A percentile compares a stretch with the other conserved stretches of the same genome.
phyloP scores from a whole-genome alignment of 2,113 vertebrate genomes.

The Danio rerio region GRCz12tu NC_133185.1:28648501-28649000 shows the following conservation, averaged over 20 bases:
- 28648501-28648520: not conserved
- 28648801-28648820: not conserved
- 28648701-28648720: slow-evolving; percentile 15
- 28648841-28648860: not conserved
- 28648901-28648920: not conserved
- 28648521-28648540: not conserved
- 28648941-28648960: not conserved
- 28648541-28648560: not conserved
- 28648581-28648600: slow-evolving; percentile 17
- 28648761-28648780: slow-evolving; percentile 24
- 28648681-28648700: slow-evolving; percentile 33
- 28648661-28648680: slow-evolving; percentile 36
- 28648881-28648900: not conserved
- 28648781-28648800: not conserved
- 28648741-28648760: not conserved
- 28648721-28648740: not conserved
- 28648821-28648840: not conserved
- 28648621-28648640: slow-evolving; percentile 47
- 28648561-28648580: slow-evolving; percentile 27
- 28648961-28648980: not conserved
- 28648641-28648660: slow-evolving; percentile 37
- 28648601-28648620: slow-evolving; percentile 41
- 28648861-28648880: not conserved
- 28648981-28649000: not conserved
- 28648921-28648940: not conserved